phyloP scores from a whole-genome alignment of 2,113 vertebrate genomes.

The Parus major region DNA sequence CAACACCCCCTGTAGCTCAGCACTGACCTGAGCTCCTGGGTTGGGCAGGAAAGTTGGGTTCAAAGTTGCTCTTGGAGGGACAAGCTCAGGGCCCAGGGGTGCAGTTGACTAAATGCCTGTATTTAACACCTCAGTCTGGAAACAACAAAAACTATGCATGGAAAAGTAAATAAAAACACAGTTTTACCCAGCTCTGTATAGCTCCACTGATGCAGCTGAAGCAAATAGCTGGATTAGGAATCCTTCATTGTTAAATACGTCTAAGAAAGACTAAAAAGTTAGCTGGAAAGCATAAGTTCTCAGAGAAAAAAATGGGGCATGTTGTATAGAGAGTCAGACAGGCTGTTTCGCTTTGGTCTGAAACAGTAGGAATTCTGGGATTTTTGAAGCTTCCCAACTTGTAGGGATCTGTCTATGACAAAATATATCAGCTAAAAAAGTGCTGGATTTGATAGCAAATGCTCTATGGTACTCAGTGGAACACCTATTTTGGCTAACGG shows the following conservation, averaged over 20 bases:
- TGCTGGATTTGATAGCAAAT: not conserved
- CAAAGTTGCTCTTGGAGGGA: not conserved
- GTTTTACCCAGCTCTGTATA: not conserved
- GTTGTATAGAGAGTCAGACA: fast-evolving
- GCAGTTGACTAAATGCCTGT: not conserved
- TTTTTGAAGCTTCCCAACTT: not conserved
- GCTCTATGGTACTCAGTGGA: not conserved
- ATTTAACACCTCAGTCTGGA: not conserved
- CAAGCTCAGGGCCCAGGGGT: not conserved
- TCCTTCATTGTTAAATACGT: not conserved
- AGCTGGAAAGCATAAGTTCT: not conserved
- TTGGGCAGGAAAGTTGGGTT: not conserved
- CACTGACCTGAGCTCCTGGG: not conserved
- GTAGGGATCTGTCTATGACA: not conserved
- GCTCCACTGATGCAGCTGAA: not conserved
- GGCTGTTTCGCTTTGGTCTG: not conserved
- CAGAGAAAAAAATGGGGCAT: not conserved
- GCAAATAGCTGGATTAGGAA: not conserved
- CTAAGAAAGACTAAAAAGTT: not conserved
- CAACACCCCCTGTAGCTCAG: not conserved
- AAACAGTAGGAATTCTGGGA: not conserved
- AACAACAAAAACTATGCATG: not conserved
- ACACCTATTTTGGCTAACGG: not conserved
- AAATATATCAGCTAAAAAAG: not conserved
- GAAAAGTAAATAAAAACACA: not conserved